Conservation (phyloP, 2,888 invertebrate species). For the Heliconius erato region DNA sequence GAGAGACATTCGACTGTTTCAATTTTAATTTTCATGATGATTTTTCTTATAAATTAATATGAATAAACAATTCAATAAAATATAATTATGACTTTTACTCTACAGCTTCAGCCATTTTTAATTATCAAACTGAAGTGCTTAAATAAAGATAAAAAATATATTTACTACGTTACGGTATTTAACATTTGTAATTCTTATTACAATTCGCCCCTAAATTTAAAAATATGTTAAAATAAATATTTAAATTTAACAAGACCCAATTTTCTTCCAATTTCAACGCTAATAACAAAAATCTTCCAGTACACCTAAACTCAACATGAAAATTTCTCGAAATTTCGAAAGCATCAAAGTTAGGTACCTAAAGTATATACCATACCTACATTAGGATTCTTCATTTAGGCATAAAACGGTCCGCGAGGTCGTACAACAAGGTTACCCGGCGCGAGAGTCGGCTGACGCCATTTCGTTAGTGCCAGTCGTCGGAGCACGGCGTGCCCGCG, state of each 20-base stretch:
- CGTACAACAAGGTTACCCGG: conserved; percentile 62
- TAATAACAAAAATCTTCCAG: neutral
- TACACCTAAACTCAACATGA: neutral
- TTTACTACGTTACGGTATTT: neutral
- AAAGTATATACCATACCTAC: conserved; percentile 57
- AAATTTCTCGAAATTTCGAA: conserved; percentile 40
- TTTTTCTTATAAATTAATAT: neutral
- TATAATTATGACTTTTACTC: neutral
- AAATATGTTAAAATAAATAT: neutral
- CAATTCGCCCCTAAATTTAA: neutral
- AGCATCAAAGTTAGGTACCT: conserved; percentile 53
- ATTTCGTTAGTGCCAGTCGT: conserved; percentile 68
- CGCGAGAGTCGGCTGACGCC: conserved; percentile 61
- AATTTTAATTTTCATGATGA: neutral
- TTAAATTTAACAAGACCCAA: neutral
- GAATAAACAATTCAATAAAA: neutral
- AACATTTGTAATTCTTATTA: neutral
- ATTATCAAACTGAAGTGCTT: neutral
- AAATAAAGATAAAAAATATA: neutral
- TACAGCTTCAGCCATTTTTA: neutral
- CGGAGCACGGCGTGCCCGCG: conserved; percentile 63
- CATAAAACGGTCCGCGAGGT: conserved; percentile 65
- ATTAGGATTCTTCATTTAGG: conserved; percentile 69
- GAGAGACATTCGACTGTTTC: neutral
- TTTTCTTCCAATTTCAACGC: neutral